These are phyloP conservation scores for Eupithecia pulchellata DNA, from an alignment of 2,888 invertebrate species.

Conservation along the genomic window DNA sequence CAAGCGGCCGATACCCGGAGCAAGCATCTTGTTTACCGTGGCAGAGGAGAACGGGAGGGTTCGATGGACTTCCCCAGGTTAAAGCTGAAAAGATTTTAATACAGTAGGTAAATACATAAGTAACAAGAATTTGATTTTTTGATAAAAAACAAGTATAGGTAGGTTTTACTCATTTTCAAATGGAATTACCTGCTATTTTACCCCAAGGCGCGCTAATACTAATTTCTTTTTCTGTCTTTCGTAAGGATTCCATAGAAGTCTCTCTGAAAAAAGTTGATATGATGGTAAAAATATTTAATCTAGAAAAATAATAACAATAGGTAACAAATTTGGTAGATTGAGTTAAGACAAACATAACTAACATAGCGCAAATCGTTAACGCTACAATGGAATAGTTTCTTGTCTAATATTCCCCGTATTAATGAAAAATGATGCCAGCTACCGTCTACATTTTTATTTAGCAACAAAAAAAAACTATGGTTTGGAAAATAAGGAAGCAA, in stretches of 20 bases:
- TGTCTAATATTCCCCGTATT: background rate
- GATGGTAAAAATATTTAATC: background rate
- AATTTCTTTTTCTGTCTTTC: constrained; percentile 58
- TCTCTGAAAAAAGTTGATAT: constrained; percentile 12
- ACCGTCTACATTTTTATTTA: background rate
- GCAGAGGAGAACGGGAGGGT: constrained; percentile 81
- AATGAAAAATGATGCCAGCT: background rate
- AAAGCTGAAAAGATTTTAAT: constrained; percentile 71
- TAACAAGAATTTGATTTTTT: too few species aligned
- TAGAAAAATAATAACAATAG: too few species aligned
- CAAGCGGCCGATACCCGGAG: constrained; percentile 84
- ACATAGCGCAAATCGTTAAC: background rate
- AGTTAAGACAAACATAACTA: background rate
- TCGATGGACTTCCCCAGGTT: constrained; percentile 83
- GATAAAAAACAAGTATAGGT: too few species aligned
- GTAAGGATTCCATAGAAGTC: constrained; percentile 45
- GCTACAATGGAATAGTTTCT: background rate
- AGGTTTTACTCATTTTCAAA: too few species aligned
- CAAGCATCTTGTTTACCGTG: constrained; percentile 87
- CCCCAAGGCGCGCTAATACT: constrained; percentile 68
- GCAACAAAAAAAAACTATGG: background rate
- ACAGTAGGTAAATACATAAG: too few species aligned
- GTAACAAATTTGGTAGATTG: background rate
- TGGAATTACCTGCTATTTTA: constrained; percentile 55
- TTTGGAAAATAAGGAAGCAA: background rate